phyloP scores from a whole-genome alignment of 1,140 invertebrate genomes.

The Drosophila rufa region DNA sequence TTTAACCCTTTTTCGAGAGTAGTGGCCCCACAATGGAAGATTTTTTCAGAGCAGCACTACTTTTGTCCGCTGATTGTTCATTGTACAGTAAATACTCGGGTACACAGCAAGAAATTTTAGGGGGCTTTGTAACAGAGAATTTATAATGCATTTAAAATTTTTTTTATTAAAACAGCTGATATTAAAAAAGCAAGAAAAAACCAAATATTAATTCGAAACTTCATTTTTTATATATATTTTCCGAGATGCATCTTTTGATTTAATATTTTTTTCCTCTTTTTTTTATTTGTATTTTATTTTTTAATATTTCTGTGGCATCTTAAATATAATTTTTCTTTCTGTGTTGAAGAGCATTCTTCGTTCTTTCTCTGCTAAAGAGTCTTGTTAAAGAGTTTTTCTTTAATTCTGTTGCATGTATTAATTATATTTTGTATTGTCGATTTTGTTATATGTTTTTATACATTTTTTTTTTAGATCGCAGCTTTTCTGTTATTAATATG shows the following conservation, averaged over 20 bases:
- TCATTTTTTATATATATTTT: too few relatives aligned
- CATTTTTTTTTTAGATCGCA: background rate
- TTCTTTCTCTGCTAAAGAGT: background rate
- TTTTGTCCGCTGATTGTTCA: slow-evolving; percentile 27
- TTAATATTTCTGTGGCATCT: background rate
- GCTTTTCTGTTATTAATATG: slow-evolving; percentile 8
- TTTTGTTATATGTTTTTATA: background rate
- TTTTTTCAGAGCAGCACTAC: slow-evolving; percentile 28
- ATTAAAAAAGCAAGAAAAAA: too few relatives aligned
- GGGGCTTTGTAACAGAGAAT: background rate
- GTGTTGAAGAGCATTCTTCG: background rate
- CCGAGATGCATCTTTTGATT: too few relatives aligned
- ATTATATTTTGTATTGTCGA: background rate
- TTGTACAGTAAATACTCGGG: slow-evolving; percentile 12
- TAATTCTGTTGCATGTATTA: background rate
- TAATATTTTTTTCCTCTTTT: too few relatives aligned
- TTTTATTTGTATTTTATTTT: background rate
- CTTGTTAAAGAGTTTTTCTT: background rate
- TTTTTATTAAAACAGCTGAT: too few relatives aligned
- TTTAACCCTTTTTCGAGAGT: slow-evolving; percentile 62
- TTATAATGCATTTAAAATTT: background rate
- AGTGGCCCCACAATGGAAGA: slow-evolving; percentile 19
- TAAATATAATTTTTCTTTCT: background rate
- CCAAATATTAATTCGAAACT: too few relatives aligned
- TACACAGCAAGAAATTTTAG: background rate